Evolutionary conservation across 37 sponge, comb jelly and placozoan genomes (phyloP), one percentile per base, ranked within the genome.

Genomic region (Cliona cf. orientalis): DNA sequence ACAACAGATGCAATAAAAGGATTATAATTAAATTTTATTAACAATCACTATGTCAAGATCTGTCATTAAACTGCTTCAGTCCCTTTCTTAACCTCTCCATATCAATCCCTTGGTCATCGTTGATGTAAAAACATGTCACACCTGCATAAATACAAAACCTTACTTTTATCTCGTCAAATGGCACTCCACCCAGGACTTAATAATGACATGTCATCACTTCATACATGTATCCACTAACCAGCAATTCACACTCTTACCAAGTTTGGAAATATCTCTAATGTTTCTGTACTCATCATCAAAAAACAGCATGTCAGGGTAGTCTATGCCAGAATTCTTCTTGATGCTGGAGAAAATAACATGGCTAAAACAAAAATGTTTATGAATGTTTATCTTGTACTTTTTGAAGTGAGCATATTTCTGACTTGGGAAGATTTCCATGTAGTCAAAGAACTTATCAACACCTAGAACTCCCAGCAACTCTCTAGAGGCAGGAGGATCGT

Each of bases 281-380:
- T 94, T 94, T 36, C 77, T 38, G 23, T 66, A 76, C 71, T 90
- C 91, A 74, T 94, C 91, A 74, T 94, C 94, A 80, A 89, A 94
- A 85, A 94, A 94, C 21, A 94, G 45, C 94, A 94, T 94, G 58
- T 94, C 91, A 31, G 31, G 26, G 37, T 84, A 94, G 0, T 82
- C 87, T 23, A 94, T 64, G 44, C 86, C 79, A 56, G 87, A 86
- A 4, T 37, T 34, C 69, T 71, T 40, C 58, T 80, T 81, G 19
- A 94, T 87, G 1, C 91, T 91, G 81, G 23, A 59, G 41, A 78
- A 5, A n/a, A 12, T 19, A 5, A 49, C 14, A 11, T 19, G 55
- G 55, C 17, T 49, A 49, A 49, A 7, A 46, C 4, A 26, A 59
- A 58, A 9, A 29, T 26, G 42, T 21, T 1, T 2, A 0, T 21